Conservation (phyloP, 2,797 vertebrate species). For the Sebastes itinus region DNA sequence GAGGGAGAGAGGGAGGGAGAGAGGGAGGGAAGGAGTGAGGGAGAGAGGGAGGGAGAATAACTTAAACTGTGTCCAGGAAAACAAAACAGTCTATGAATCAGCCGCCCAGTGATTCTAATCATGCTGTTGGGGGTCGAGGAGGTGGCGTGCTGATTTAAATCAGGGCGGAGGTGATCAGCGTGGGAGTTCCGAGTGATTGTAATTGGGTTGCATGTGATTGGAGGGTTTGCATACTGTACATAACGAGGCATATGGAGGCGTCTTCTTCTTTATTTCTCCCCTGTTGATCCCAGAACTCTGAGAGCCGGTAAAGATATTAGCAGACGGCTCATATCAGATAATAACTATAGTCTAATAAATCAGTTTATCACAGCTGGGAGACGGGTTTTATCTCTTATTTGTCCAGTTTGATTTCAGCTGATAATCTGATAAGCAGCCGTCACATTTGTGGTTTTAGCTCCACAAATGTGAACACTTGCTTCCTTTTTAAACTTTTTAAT, state of each 20-base stretch:
- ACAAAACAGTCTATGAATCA: slow-evolving; percentile 27
- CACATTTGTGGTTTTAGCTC: too few species aligned
- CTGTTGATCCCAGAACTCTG: background rate
- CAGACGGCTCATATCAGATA: slow-evolving; percentile 8
- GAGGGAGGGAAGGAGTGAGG: rapidly evolving
- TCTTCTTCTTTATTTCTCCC: background rate
- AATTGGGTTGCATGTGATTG: slow-evolving; percentile 71
- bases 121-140: slow-evolving; percentile 46
- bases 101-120: slow-evolving; percentile 51
- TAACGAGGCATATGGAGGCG: background rate
- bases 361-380: slow-evolving; percentile 13
- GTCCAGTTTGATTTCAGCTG: background rate
- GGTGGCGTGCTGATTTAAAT: slow-evolving; percentile 60
- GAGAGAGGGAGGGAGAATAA: background rate
- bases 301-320: slow-evolving; percentile 23
- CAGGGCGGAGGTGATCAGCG: slow-evolving; percentile 55
- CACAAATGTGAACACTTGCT: background rate
- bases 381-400: slow-evolving; percentile 11
- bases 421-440: background rate
- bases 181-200: slow-evolving; percentile 63
- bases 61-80: slow-evolving; percentile 21
- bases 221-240: slow-evolving; percentile 22
- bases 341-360: slow-evolving; percentile 10
- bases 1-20: background rate
- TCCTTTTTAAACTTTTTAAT: too few species aligned